A percentile compares a stretch with the other conserved stretches of the same genome.
Conservation (phyloP, 2,888 invertebrate genomes). For the Acronicta leporina region DNA sequence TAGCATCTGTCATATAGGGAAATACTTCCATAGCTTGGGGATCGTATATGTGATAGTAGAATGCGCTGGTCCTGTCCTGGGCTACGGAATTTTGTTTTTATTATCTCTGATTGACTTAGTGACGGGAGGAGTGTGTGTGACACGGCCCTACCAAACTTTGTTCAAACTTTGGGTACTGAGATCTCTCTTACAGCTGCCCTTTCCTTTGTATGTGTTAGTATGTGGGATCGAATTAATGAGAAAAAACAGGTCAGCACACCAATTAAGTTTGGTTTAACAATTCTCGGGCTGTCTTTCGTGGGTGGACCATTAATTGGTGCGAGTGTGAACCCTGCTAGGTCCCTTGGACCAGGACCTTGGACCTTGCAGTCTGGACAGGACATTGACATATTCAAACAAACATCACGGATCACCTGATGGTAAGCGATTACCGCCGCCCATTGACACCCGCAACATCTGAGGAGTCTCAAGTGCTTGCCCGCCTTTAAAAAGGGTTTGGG, state of each 20-base stretch:
- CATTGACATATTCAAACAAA: too few relatives aligned
- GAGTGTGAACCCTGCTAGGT: conserved; percentile 92
- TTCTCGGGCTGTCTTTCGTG: conserved; percentile 91
- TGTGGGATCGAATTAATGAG: conserved; percentile 92
- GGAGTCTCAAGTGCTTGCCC: too few relatives aligned
- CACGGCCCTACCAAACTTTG: conserved; percentile 83
- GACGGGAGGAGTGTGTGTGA: conserved; percentile 90
- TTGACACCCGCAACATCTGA: too few relatives aligned
- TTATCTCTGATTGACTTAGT: conserved; percentile 81
- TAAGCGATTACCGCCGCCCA: too few relatives aligned
- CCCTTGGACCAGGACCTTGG: conserved; percentile 93
- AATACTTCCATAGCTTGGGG: conserved; percentile 87
- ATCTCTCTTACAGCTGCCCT: conserved; percentile 90
- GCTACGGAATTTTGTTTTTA: conserved; percentile 90
- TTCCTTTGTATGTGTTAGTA: conserved; percentile 91
- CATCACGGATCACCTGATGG: conserved; percentile 90
- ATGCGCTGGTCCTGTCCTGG: conserved; percentile 91
- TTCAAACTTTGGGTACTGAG: conserved; percentile 90
- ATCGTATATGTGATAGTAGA: conserved; percentile 91
- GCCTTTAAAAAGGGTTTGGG: too few relatives aligned
- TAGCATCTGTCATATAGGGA: conserved; percentile 90
- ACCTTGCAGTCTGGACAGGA: conserved; percentile 91
- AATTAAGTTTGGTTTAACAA: conserved; percentile 91
- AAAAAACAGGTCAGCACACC: conserved; percentile 90
- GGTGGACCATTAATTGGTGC: conserved; percentile 92